These are phyloP conservation scores for Poecilus cupreus DNA, from an alignment of 2,888 invertebrate species.

Conservation along the genomic window DNA sequence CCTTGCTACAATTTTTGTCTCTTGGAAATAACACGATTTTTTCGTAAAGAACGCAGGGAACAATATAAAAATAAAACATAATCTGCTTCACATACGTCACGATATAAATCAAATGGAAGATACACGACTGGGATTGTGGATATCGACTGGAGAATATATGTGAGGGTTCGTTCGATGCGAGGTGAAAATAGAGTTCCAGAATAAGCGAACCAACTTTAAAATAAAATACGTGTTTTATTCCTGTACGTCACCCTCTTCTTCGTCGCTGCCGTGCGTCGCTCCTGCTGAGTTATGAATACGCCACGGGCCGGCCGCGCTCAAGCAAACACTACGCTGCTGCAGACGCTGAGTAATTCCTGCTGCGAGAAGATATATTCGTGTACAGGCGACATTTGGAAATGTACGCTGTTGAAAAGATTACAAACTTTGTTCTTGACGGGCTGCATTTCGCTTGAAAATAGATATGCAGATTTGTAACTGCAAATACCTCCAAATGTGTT, in stretches of 20 bases:
- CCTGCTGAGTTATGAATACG: slow-evolving; percentile 34
- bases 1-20: slow-evolving; percentile 25
- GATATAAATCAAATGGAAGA: slow-evolving; percentile 58
- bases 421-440: slow-evolving; percentile 42
- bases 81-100: slow-evolving; percentile 56
- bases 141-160: slow-evolving; percentile 55
- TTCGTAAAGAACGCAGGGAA: not conserved
- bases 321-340: not conserved
- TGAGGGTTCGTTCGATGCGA: slow-evolving; percentile 36
- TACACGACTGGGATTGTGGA: slow-evolving; percentile 49
- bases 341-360: not conserved
- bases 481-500: slow-evolving; percentile 32
- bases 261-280: not conserved
- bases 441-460: slow-evolving; percentile 18
- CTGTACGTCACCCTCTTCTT: slow-evolving; percentile 12
- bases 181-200: slow-evolving; percentile 53
- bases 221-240: slow-evolving; percentile 55
- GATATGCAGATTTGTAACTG: slow-evolving; percentile 47
- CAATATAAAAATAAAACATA: slow-evolving; percentile 50
- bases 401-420: slow-evolving; percentile 15
- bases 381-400: slow-evolving; percentile 1
- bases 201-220: slow-evolving; percentile 53
- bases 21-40: slow-evolving; percentile 35
- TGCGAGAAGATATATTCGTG: not conserved
- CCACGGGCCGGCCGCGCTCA: not conserved